phyloP scores from a whole-genome alignment of 2,113 vertebrate genomes.

The Ibidorhyncha struthersii region DNA sequence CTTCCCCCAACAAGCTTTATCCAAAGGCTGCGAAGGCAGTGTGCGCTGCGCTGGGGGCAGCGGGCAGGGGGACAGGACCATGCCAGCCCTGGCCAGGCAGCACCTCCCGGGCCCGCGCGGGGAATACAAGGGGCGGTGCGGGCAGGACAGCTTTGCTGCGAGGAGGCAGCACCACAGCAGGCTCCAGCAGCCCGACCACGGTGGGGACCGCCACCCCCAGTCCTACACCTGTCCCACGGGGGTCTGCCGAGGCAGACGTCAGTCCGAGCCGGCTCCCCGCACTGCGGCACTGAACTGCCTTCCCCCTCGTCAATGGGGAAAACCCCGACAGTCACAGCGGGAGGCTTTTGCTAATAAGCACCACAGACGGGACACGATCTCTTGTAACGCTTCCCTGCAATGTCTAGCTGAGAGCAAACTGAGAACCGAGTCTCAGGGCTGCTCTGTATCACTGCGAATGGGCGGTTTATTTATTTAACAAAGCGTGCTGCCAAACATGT shows the following conservation, averaged over 20 bases:
- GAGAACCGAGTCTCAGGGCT: background rate
- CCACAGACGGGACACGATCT: background rate
- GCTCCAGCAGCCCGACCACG: background rate
- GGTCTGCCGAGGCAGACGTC: accelerated
- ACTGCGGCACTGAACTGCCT: no score
- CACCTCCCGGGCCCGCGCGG: background rate
- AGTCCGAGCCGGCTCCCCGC: accelerated
- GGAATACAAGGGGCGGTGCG: background rate
- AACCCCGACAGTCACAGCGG: accelerated
- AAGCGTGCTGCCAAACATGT: slow-evolving; percentile 1
- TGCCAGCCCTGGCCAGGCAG: accelerated
- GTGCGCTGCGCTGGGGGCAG: accelerated
- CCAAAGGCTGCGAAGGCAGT: background rate
- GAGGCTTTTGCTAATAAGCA: background rate
- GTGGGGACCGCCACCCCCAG: accelerated
- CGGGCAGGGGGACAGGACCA: background rate
- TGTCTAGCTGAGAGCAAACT: background rate
- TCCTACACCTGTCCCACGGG: accelerated
- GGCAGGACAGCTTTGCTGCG: background rate
- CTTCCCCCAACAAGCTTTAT: background rate
- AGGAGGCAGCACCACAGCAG: background rate
- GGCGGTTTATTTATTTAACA: slow-evolving; percentile 7
- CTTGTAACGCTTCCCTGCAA: background rate
- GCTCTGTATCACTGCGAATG: background rate
- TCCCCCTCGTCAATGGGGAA: no score